These are phyloP conservation scores for Bucorvus abyssinicus DNA, from an alignment of 2,797 vertebrate genomes.

Conservation along the genomic window DNA sequence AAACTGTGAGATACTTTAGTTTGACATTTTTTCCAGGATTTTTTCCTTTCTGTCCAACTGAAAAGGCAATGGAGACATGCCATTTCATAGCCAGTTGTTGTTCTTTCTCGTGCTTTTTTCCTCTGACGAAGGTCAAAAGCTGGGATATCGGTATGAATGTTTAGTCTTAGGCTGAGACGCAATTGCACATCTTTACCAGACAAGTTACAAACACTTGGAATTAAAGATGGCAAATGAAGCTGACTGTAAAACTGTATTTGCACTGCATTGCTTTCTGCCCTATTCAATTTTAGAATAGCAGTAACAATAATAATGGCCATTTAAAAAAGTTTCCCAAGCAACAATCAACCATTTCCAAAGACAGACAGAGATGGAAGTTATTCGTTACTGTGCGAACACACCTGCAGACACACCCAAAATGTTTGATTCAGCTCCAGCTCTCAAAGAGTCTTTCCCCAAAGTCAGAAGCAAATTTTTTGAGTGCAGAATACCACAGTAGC, in stretches of 20 bases:
- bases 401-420: neutral
- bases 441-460: neutral
- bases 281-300: neutral
- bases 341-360: neutral
- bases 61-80: neutral
- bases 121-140: neutral
- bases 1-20: neutral
- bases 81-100: neutral
- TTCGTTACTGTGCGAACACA: neutral
- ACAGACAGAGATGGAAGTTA: neutral
- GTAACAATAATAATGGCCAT: neutral
- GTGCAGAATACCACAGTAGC: neutral
- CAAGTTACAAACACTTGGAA: neutral
- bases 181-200: neutral
- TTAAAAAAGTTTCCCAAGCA: neutral
- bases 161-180: neutral
- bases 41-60: neutral
- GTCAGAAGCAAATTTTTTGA: neutral
- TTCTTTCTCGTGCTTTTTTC: neutral
- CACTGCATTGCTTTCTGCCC: neutral
- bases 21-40: neutral
- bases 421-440: neutral
- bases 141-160: neutral
- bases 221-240: slow-evolving; percentile 1
- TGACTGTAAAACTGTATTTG: neutral